phyloP scores from a whole-genome alignment of 2,113 vertebrate genomes.

The Platysternon megacephalum region DNA sequence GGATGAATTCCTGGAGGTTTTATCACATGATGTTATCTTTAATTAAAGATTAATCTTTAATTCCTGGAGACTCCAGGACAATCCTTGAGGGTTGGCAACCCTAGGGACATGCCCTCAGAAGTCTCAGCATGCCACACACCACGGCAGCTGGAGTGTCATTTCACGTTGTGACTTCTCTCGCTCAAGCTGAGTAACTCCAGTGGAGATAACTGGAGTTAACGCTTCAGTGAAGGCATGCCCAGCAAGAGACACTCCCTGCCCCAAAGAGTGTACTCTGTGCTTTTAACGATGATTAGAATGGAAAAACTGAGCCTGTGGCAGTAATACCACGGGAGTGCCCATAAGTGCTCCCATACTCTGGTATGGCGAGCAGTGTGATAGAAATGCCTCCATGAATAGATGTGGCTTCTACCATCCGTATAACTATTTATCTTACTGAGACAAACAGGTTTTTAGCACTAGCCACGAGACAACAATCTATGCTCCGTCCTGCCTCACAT shows the following conservation, averaged over 20 bases:
- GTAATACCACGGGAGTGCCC: not conserved
- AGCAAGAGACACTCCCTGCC: not conserved
- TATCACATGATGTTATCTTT: no score
- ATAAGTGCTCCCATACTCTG: not conserved
- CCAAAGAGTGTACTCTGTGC: not conserved
- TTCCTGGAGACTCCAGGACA: no score
- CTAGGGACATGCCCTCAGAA: not conserved
- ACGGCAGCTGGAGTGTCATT: not conserved
- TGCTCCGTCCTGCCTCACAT: fast-evolving
- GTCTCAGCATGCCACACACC: not conserved
- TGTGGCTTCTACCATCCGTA: not conserved
- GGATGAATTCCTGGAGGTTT: no score
- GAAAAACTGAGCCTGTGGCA: not conserved
- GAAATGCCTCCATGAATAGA: not conserved
- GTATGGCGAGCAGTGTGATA: not conserved
- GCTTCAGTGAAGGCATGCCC: not conserved
- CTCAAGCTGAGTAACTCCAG: not conserved
- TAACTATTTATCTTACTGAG: not conserved
- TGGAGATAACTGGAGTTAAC: not conserved
- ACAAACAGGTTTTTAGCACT: not conserved
- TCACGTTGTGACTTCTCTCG: not conserved
- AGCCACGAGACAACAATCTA: not conserved
- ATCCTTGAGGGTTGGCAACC: no score
- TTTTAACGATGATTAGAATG: not conserved
- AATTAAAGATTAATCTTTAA: no score